A percentile compares a stretch with the other conserved stretches of the same genome.
These are phyloP conservation scores for Toxotes jaculatrix DNA, from an alignment of 2,113 vertebrate genomes.

Conservation along the genomic window DNA sequence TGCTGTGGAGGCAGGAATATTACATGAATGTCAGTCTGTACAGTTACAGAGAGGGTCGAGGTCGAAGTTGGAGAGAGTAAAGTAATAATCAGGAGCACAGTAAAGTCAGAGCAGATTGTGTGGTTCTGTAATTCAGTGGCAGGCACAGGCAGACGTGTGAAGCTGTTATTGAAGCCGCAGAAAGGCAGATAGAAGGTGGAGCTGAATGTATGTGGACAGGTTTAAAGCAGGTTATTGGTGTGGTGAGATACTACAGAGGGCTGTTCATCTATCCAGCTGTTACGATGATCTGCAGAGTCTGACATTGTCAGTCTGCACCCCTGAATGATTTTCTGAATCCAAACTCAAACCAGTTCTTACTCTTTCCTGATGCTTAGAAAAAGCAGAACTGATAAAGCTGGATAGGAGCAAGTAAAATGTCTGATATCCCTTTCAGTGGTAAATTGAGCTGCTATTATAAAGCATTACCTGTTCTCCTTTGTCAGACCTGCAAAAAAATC, in stretches of 20 bases:
- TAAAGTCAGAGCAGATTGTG: conserved; percentile 20
- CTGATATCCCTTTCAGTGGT: not conserved
- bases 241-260: conserved; percentile 10
- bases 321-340: conserved; percentile 13
- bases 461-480: conserved; percentile 18
- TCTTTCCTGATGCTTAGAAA: not conserved
- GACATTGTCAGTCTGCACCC: not conserved
- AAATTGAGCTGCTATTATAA: conserved; percentile 61
- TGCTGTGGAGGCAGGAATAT: conserved; percentile 19
- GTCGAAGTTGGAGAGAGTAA: conserved; percentile 23
- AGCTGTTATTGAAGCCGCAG: too few species aligned
- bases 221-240: conserved; percentile 37
- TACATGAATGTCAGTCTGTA: conserved; percentile 33
- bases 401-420: not conserved
- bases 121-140: conserved; percentile 1
- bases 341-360: not conserved
- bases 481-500: conserved; percentile 6
- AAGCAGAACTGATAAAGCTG: conserved; percentile 16
- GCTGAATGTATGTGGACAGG: conserved; percentile 50
- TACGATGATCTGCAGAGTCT: conserved; percentile 34
- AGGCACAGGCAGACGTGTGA: not conserved
- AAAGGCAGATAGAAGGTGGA: conserved; percentile 33
- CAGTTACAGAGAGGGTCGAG: conserved; percentile 22
- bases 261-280: conserved; percentile 10
- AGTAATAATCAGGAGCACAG: conserved; percentile 15